Evolutionary conservation across 2,888 invertebrate species (phyloP), one percentile per base, ranked within the genome.

Genomic region (Suillia variegata): DNA sequence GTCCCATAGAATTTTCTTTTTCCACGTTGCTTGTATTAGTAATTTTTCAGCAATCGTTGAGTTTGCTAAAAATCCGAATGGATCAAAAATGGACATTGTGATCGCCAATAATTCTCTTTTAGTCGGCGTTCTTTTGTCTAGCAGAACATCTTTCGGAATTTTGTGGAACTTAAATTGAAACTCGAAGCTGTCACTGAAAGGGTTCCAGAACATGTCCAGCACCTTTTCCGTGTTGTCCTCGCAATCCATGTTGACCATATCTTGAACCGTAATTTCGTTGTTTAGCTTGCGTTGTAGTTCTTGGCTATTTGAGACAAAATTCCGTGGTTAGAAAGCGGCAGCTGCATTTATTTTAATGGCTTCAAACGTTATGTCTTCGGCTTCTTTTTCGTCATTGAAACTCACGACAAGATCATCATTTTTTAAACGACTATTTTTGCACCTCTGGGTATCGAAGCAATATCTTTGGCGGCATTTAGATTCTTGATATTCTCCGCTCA

Each of bases 401-500:
- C 48, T 55, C 2, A 64, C 45, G 10, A 65, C 68, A 2, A 62
- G 47, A n/a, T 38, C 38, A n/a, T 38, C 38, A 61, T 38, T 58
- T 69, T 22, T 54, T 54, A 42, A 58, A 53, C 52, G 64, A 67
- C 15, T 54, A 64, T 22, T 45, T 38, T 10, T 26, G 56, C n/a
- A 66, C 66, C 62, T 54, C 49, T 31, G 61, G 69, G 56, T 60
- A 61, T 53, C 31, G 20, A 2, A 18, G 13, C 6, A 22, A 12
- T 42, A 33, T 60, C 65, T 15, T 59, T 48, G 3, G 20, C n/a
- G 1, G 71, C 70, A 22, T 74, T 76, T 2, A 58, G 33, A 42
- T 75, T 70, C 58, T 74, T 75, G 2, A 75, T 60, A 38, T 70
- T 66, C 22, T 68, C 62, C 1, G 73, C 76, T n/a, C 64, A 69